These are phyloP conservation scores for Poecile atricapillus DNA, from an alignment of 2,113 vertebrate species.

Conservation along the genomic window DNA sequence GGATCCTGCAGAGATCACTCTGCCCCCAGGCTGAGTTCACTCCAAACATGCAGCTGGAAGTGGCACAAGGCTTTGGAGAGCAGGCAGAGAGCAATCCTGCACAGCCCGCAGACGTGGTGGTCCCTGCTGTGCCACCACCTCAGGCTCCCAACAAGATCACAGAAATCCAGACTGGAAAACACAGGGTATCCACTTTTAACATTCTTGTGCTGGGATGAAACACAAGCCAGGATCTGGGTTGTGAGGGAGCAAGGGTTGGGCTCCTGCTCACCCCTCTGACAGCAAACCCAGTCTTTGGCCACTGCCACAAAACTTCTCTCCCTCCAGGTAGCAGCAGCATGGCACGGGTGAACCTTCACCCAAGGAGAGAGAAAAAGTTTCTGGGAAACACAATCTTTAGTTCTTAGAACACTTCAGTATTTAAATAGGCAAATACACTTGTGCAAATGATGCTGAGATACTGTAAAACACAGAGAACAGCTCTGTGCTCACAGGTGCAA, in stretches of 20 bases:
- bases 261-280: background rate
- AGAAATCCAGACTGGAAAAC: background rate
- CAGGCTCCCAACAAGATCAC: background rate
- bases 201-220: background rate
- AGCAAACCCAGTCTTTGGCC: background rate
- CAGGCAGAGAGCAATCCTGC: background rate
- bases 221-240: background rate
- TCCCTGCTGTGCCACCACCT: background rate
- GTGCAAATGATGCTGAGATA: constrained; percentile 10
- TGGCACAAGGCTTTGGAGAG: background rate
- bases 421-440: background rate
- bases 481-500: background rate
- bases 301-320: background rate
- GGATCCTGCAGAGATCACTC: background rate
- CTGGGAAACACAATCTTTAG: background rate
- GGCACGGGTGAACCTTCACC: background rate
- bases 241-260: background rate
- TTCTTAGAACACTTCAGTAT: background rate
- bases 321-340: background rate
- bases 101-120: background rate
- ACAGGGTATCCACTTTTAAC: background rate
- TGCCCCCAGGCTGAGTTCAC: background rate
- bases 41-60: background rate
- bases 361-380: background rate
- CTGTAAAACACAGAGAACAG: background rate